These are phyloP conservation scores for Dicrurus megarhynchus DNA, from an alignment of 2,113 vertebrate species.

Conservation along the genomic window DNA sequence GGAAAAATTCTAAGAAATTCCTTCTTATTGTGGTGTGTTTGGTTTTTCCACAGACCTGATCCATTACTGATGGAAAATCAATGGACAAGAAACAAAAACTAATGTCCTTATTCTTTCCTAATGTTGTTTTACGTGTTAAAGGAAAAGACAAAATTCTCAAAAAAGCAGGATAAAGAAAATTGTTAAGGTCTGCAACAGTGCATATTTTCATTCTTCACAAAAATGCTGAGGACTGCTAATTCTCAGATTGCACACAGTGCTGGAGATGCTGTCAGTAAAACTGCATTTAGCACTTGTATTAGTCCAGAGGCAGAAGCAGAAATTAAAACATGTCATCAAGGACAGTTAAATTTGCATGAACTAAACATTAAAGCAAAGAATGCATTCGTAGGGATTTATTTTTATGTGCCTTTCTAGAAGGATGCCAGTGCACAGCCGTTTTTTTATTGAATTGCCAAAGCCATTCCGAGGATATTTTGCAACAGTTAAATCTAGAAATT, in stretches of 20 bases:
- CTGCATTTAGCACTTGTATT: background rate
- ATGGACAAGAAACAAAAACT: background rate
- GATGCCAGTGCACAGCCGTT: background rate
- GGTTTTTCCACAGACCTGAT: background rate
- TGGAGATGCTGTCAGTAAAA: background rate
- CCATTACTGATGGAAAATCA: background rate
- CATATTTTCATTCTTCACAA: background rate
- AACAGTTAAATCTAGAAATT: slow-evolving; percentile 1
- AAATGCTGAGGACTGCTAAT: background rate
- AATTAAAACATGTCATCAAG: slow-evolving; percentile 38
- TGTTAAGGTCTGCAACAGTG: background rate
- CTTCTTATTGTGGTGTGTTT: background rate
- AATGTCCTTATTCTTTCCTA: background rate
- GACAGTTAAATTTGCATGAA: slow-evolving; percentile 39
- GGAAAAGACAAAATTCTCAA: background rate
- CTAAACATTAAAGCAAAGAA: slow-evolving; percentile 45
- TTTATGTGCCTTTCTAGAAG: slow-evolving; percentile 10
- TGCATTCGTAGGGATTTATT: slow-evolving; percentile 21
- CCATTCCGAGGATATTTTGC: background rate
- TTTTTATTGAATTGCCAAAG: background rate
- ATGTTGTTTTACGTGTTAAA: background rate
- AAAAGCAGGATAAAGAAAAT: background rate
- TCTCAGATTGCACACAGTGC: background rate
- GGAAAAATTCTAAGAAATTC: background rate
- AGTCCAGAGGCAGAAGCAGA: slow-evolving; percentile 13